phyloP scores from a whole-genome alignment of 2,888 invertebrate genomes.

The Alviniconcha strummeri region DNA sequence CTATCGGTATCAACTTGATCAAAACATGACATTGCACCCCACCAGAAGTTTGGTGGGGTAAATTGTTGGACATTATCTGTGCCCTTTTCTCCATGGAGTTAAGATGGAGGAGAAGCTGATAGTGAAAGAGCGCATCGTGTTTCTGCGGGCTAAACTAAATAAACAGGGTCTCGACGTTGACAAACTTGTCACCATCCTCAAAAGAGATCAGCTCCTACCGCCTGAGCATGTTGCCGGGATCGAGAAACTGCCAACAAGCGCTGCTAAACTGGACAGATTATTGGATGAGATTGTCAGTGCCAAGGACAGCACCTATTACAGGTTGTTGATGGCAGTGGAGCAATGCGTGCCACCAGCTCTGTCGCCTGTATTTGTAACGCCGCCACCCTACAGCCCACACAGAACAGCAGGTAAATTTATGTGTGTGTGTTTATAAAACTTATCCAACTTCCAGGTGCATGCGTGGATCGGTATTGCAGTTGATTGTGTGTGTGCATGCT shows the following conservation, averaged over 20 bases:
- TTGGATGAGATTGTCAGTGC: slow-evolving; percentile 55
- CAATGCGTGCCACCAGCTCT: slow-evolving; percentile 24
- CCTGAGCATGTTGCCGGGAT: slow-evolving; percentile 57
- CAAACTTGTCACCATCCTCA: slow-evolving; percentile 40
- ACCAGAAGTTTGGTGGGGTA: too few relatives aligned
- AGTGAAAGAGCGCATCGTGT: slow-evolving; percentile 58
- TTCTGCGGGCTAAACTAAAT: slow-evolving; percentile 57
- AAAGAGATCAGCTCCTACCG: slow-evolving; percentile 54
- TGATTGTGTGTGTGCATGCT: slow-evolving; percentile 14
- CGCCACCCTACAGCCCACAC: slow-evolving; percentile 7
- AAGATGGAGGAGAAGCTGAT: slow-evolving; percentile 34
- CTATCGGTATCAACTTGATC: too few relatives aligned
- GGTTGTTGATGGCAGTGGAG: slow-evolving; percentile 59
- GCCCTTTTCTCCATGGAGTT: background rate
- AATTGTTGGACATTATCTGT: background rate
- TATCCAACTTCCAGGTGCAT: background rate
- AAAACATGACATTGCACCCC: too few relatives aligned
- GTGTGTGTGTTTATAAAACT: background rate
- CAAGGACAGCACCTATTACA: slow-evolving; percentile 61
- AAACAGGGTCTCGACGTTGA: slow-evolving; percentile 42
- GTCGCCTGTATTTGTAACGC: slow-evolving; percentile 16
- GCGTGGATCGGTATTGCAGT: background rate
- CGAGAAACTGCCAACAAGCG: slow-evolving; percentile 53
- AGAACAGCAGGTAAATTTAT: slow-evolving; percentile 10
- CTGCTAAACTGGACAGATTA: slow-evolving; percentile 59